phyloP scores from a whole-genome alignment of 2,797 vertebrate genomes.

The Pangasius krempfi region DNA sequence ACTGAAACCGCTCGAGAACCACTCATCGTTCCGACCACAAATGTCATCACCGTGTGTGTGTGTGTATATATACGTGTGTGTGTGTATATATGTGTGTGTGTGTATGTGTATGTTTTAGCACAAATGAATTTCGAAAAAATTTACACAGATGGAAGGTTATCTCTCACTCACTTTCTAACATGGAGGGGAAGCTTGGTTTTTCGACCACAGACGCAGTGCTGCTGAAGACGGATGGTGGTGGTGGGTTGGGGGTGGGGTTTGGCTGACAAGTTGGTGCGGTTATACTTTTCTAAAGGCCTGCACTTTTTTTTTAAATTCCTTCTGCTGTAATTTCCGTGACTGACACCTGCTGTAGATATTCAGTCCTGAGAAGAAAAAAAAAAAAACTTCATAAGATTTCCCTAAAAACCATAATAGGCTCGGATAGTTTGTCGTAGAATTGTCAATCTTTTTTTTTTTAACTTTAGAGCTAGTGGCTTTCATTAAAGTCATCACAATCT shows the following conservation, averaged over 20 bases:
- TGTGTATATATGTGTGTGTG: background rate
- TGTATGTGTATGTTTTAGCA: constrained; percentile 10
- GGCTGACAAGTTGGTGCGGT: constrained; percentile 49
- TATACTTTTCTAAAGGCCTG: constrained; percentile 44
- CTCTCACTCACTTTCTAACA: background rate
- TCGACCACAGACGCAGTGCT: constrained; percentile 21
- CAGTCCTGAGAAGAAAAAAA: background rate
- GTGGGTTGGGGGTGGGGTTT: background rate
- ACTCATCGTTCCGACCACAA: constrained; percentile 53
- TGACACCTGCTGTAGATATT: constrained; percentile 41
- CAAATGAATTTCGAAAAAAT: constrained; percentile 19
- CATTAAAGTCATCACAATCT: constrained; percentile 69
- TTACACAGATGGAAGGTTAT: constrained; percentile 12
- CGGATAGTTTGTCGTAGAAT: constrained; percentile 19
- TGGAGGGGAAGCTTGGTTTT: constrained; percentile 36
- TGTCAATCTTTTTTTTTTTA: constrained; percentile 30
- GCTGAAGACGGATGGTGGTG: constrained; percentile 47
- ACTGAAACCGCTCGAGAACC: constrained; percentile 39
- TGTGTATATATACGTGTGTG: too few relatives aligned
- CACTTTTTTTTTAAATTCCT: constrained; percentile 52
- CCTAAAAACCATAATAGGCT: constrained; percentile 40
- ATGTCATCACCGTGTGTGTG: constrained; percentile 43
- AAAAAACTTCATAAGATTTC: constrained; percentile 9
- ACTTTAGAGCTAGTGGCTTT: constrained; percentile 60
- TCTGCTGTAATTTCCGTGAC: constrained; percentile 32